Base-by-base conservation (phyloP, 2,888 invertebrate genomes). In the Chrysolina oricalcia region DNA sequence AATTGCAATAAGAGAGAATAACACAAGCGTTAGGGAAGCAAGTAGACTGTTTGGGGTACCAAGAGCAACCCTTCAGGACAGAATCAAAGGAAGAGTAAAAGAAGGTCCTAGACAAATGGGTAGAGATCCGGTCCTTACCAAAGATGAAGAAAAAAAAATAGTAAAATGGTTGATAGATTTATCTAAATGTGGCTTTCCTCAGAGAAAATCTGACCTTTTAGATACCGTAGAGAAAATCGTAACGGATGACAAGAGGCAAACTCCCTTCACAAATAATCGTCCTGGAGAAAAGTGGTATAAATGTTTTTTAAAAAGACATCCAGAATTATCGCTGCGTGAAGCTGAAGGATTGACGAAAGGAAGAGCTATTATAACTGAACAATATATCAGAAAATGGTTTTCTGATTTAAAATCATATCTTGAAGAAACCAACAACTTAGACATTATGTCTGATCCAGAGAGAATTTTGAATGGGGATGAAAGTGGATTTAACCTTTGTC, bases 101-200 rank as follows among this genome's bases (percentile, higher is more conserved):
- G 41, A 50, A n/a, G 64, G 64, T 17, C 13, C 13, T n/a, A n/a
- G 41, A 17, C 67, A 73, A 48, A 17, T 41, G 8, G 59, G 73
- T 27, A 43, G 23, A 2, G 59, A 64, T 10, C 43, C 56, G 2
- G 15, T 70, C 2, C 27, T 70, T 1, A 19, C 43, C 6, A 53
- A 53, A 53, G 77, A 80, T 15, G 81, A 80, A 11, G 82, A 84
- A 80, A 81, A 83, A 70, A 75, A 79, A 69, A 72, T 84, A 41
- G 78, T 75, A 21, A 69, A 83, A 62, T 84, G 84, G 83, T 78
- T 84, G 66, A 53, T 68, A 77, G 80, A 65, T 80, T 82, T 72
- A 56, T 72, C 82, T 8, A 83, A 84, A 78, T 84, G 83, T 80
- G 84, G 84, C 59, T 85, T 85, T 77, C 83, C 83, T 43, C 75